These are phyloP conservation scores for Teleopsis dalmanni DNA, from an alignment of 1,140 invertebrate genomes.

Conservation along the genomic window DNA sequence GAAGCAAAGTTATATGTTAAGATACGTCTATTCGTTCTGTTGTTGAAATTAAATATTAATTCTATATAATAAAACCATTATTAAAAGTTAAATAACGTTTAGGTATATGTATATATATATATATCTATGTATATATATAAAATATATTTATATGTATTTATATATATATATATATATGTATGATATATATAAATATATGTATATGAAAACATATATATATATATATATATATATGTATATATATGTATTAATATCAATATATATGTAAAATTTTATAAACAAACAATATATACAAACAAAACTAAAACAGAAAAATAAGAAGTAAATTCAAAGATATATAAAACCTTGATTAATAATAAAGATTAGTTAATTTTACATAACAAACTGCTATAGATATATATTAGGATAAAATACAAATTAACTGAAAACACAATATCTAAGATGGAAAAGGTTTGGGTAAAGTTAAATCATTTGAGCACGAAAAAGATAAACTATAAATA, in stretches of 20 bases:
- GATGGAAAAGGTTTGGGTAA: no score
- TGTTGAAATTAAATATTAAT: constrained; percentile 39
- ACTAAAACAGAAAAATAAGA: no score
- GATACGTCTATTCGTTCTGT: constrained; percentile 42
- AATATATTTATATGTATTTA: background rate
- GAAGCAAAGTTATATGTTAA: constrained; percentile 34
- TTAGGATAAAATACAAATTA: no score
- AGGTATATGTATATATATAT: background rate
- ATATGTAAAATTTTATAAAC: no score
- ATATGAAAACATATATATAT: constrained; percentile 4
- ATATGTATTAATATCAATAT: background rate
- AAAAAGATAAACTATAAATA: no score
- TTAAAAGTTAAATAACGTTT: constrained; percentile 3
- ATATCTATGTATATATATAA: background rate
- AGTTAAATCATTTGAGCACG: no score
- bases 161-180: background rate
- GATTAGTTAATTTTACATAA: no score
- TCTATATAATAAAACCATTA: constrained; percentile 19
- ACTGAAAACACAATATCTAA: no score
- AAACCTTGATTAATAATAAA: no score
- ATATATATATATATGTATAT: background rate
- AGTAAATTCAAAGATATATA: no score
- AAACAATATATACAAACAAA: no score
- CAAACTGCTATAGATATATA: no score
- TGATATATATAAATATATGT: constrained; percentile 1